Base-by-base conservation (phyloP, 2,113 vertebrate species). In the Salvelinus fontinalis region DNA sequence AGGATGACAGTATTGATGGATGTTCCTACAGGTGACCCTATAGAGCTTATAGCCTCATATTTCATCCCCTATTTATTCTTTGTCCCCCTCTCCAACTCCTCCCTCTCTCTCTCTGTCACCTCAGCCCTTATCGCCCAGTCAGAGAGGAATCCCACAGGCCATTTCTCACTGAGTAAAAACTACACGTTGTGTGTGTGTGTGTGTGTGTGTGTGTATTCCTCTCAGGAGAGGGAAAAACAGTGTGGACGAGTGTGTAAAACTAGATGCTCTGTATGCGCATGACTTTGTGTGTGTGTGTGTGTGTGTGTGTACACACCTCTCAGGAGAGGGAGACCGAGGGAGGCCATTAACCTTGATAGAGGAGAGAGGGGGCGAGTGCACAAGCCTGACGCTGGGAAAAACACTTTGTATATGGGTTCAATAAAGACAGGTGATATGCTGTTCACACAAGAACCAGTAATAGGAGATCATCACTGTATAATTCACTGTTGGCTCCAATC, bases 271-370 rank as follows among this genome's bases (percentile, higher is more conserved):
- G 26, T 57, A 39, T 39, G 39, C 0, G 39, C 2, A 8, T 39
- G 39, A 39, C 51, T 62, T 31, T 74, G 44, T 59, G 54, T n/a
- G 27, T 34, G 51, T 73, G 44, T 59, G 54, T n/a, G 27, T 34
- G 51, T 73, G 26, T 26, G 26, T 57, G 31, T 48, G n/a, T 54
- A 54, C 51, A 22, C 22, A 20, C 9, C 34, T 27, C 74, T 54
- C n/a, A 67, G 72, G 31, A 11, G 62, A 77, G 65, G 73, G 59
- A 74, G 74, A 81, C 64, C 12, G 39, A 72, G 69, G 57, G 71
- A 81, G 76, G 72, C 80, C 73, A 84, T 87, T 87, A 85, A 87
- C 86, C 86, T 87, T 85, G 86, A 82, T 39, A 75, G 68, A 70
- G 11, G 39, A 22, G 44, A 34, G 67, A 11, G 18, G 44, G 11